Evolutionary conservation across 2,888 invertebrate species (phyloP).

Genomic region (Nudaria mundana): DNA sequence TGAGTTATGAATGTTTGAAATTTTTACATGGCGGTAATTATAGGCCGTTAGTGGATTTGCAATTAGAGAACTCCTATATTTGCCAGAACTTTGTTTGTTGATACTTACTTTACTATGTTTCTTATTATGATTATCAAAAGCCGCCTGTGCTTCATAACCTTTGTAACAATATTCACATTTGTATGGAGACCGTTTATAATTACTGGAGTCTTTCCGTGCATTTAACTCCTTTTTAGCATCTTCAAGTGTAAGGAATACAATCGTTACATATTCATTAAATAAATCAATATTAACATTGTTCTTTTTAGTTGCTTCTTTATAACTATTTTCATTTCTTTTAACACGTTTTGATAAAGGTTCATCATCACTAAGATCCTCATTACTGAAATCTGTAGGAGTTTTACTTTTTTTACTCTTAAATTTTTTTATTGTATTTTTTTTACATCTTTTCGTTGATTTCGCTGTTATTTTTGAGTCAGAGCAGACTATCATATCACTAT

Average conservation of each 20-base stretch:
- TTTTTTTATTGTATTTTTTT: conserved; percentile 8
- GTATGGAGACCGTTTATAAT: conserved; percentile 38
- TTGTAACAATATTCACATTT: conserved; percentile 47
- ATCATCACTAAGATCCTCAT: conserved; percentile 31
- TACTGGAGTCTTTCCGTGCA: conserved; percentile 42
- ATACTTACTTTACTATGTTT: conserved; percentile 42
- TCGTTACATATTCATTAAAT: conserved; percentile 40
- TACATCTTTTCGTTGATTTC: conserved; percentile 9
- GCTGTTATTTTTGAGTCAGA: conserved; percentile 7
- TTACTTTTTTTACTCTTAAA: conserved; percentile 16
- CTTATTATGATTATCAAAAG: conserved; percentile 45
- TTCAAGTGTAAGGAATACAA: conserved; percentile 36
- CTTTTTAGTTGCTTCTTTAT: conserved; percentile 8
- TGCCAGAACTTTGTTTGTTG: too few species aligned
- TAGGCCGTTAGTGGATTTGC: too few species aligned
- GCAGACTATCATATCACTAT: conserved; percentile 7
- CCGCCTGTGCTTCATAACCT: conserved; percentile 37
- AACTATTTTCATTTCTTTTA: conserved; percentile 1
- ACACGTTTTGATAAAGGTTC: conserved; percentile 34
- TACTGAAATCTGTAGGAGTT: conserved; percentile 9
- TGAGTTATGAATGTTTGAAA: too few species aligned
- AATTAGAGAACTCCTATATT: too few species aligned
- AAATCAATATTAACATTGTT: conserved; percentile 19
- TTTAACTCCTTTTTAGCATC: conserved; percentile 42
- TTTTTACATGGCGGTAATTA: too few species aligned